Evolutionary conservation across 2,888 invertebrate genomes (phyloP), one percentile per base, ranked within the genome.

Genomic region (Drosophila recens): DNA sequence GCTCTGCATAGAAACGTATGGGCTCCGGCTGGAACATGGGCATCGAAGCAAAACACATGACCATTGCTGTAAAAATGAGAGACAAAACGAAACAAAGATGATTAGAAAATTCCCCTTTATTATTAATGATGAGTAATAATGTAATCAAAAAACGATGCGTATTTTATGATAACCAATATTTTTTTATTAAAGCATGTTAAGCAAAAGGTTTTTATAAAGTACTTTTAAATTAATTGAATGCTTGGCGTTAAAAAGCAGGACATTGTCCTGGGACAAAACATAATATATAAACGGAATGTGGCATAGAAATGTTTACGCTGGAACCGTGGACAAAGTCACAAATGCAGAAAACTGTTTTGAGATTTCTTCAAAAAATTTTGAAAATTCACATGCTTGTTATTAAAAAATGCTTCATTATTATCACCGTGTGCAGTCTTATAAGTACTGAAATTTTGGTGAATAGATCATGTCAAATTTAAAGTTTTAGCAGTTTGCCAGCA

Each of bases 1-100:
- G 82, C 36, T 84, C 75, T 15, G 78, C 85, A 59, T 54, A 59
- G 58, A 89, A 89, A 11, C 49, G 52, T 34, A 36, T 49, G 27
- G 83, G 83, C 10, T 77, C 64, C 61, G 72, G 65, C 38, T 53
- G 61, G 54, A 67, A 53, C 68, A 63, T 66, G 52, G 72, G 71
- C 71, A 66, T 64, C 54, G 77, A 71, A 13, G 58, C 54, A 17
- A 53, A 42, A 34, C 51, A 49, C 61, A 72, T 66, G 61, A 64
- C 63, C 61, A 80, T 68, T 38, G 67, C 80, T 79, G 65, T 38
- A 59, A 38, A 45, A 67, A 48, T 46, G 46, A 61, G 23, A 68
- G 48, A 68, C 48, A 65, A 49, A 71, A 75, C 49, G 58, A 61
- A 56, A 65, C 42, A 71, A 40, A 58, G 20, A 62, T 43, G 43